Evolutionary conservation across 2,888 invertebrate genomes (phyloP), one percentile per base, ranked within the genome.

Genomic region (Parnassius orleans): DNA sequence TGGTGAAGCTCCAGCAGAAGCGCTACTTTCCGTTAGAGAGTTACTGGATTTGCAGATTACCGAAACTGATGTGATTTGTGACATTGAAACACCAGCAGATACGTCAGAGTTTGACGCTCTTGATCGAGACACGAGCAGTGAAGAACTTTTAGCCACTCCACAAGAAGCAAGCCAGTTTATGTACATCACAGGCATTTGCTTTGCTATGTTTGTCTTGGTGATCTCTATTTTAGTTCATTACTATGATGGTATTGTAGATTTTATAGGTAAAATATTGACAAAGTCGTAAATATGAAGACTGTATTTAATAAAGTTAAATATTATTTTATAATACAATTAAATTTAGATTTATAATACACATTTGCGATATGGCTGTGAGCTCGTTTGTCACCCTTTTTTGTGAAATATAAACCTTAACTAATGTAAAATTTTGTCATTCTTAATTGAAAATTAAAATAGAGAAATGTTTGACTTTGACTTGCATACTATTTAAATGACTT

Each of bases 1-100:
- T 33, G 98, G 98, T 0, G 98, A 98, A 87, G 95, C 96, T 0
- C 94, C 95, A 0, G 94, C 95, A 10, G 97, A 98, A 74, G 96
- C 96, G 0, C 92, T 96, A 51, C 93, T 95, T 48, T 95, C 97
- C 1, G 94, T 97, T 9, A 93, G 95, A 72, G 98, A 98, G 79
- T 91, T 98, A 60, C 90, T 98, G 12, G 97, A 96, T 79, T 85
- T 98, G 53, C 92, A 94, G 70, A 93, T 97, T 58, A 92, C 93
- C 12, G 95, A 95, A 72, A 93, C 93, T 9, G 93, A 95, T 70
- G 94, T 96, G 11, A 92, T 95, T 54, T 93, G 94, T 67, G 95
- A 96, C 71, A 90, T 95, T 41, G 98, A 98, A 84, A 94, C 95
- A 1, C 94, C 96, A 76, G 95, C 96, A 70, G 88, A 87, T 68